These are phyloP conservation scores for Candoia aspera DNA, from an alignment of 2,113 vertebrate species.

Conservation along the genomic window DNA sequence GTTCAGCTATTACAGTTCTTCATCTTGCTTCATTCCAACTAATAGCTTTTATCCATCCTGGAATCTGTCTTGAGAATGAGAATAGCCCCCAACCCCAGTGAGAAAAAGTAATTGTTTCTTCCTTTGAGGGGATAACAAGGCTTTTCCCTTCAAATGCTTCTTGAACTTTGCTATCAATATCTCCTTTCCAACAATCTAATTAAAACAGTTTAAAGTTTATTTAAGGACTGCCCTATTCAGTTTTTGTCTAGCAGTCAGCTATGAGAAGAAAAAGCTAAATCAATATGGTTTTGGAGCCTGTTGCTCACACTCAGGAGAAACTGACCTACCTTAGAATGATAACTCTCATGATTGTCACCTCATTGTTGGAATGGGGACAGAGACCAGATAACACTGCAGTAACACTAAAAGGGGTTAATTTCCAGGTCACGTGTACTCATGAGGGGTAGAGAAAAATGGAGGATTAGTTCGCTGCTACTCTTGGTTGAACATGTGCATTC, in stretches of 20 bases:
- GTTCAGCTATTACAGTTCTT: neutral
- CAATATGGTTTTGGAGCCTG: slow-evolving; percentile 49
- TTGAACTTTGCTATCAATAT: slow-evolving; percentile 53
- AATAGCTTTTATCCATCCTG: neutral
- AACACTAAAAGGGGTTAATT: neutral
- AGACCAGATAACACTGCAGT: neutral
- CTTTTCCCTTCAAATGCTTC: slow-evolving; percentile 20
- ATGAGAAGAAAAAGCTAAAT: slow-evolving; percentile 57
- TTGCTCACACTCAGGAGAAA: slow-evolving; percentile 30
- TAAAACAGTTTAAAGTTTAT: slow-evolving; percentile 70
- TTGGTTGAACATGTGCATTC: neutral
- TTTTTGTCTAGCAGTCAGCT: slow-evolving; percentile 67
- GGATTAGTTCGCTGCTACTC: neutral
- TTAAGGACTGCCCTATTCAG: slow-evolving; percentile 64
- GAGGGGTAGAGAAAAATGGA: neutral
- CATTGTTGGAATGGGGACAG: neutral
- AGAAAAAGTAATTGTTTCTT: neutral
- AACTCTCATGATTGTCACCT: neutral
- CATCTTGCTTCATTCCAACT: neutral
- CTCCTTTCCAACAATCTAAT: slow-evolving; percentile 63
- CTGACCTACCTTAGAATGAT: neutral
- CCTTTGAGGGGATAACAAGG: neutral
- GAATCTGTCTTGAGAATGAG: neutral
- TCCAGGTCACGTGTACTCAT: neutral
- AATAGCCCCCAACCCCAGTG: neutral